Percentiles rank a stretch among this genome's conserved stretches.
Evolutionary conservation across 2,797 vertebrate genomes (phyloP).

Genomic region (Rousettus madagascariensis): DNA sequence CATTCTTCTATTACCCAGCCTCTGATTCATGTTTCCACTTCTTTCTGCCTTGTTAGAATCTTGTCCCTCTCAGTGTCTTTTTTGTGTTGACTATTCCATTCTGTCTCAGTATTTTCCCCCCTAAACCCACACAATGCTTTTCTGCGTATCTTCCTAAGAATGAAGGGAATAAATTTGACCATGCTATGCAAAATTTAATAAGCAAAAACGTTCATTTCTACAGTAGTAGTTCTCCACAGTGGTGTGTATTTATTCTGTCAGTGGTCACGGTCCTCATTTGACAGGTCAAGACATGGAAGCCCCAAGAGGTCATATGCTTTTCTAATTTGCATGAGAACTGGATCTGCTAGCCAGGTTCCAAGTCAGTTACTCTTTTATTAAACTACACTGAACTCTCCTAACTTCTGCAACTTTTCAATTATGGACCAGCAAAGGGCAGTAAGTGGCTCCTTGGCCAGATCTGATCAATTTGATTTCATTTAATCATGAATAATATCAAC

Average conservation of each 20-base stretch:
- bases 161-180: neutral
- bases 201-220: neutral
- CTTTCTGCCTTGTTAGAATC: neutral
- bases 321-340: neutral
- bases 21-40: neutral
- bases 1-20: neutral
- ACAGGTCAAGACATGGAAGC: neutral
- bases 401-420: neutral
- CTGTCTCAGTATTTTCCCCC: neutral
- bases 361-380: neutral
- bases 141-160: neutral
- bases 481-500: neutral
- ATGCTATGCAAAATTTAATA: neutral
- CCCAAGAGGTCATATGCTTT: neutral
- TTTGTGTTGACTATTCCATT: neutral
- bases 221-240: neutral
- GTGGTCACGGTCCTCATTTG: neutral
- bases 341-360: neutral
- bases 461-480: neutral
- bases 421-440: neutral
- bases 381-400: neutral
- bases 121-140: neutral
- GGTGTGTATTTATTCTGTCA: neutral
- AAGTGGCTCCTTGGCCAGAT: neutral
- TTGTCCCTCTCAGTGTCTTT: neutral